These are phyloP conservation scores for Calypte anna DNA, from an alignment of 2,113 vertebrate species.

Conservation along the genomic window DNA sequence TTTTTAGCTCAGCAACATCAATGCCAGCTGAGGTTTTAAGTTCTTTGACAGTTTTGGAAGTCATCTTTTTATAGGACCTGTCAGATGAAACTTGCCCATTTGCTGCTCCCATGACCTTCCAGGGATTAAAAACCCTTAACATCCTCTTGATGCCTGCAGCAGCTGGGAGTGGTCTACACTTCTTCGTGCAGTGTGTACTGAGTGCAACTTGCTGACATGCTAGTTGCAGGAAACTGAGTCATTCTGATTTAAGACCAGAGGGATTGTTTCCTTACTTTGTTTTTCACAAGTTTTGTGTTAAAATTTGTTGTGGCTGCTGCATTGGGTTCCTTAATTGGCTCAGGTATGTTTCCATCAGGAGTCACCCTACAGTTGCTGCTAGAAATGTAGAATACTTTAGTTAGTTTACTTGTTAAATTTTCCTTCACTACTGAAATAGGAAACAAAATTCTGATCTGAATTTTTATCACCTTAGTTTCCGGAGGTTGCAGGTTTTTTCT, in stretches of 20 bases:
- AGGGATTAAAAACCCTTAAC: background rate
- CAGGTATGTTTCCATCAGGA: background rate
- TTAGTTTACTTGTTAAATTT: background rate
- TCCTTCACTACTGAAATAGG: background rate
- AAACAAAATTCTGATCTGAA: background rate
- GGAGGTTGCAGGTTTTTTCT: background rate
- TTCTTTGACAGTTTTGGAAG: background rate
- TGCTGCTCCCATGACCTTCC: background rate
- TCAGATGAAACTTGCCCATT: background rate
- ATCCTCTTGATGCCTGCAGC: background rate
- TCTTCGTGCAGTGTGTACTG: background rate
- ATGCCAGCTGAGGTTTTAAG: background rate
- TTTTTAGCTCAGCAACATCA: background rate
- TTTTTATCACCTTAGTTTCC: background rate
- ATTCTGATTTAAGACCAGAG: background rate
- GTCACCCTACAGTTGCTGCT: background rate
- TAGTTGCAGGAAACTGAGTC: constrained; percentile 24
- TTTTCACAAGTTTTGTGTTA: background rate
- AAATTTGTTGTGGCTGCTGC: background rate
- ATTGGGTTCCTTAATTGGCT: background rate
- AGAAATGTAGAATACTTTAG: background rate
- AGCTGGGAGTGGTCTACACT: background rate
- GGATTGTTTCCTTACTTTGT: background rate
- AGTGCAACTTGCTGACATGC: background rate
- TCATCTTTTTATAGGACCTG: background rate